These are phyloP conservation scores for Macrosiphum euphorbiae DNA, from an alignment of 2,888 invertebrate genomes.

Conservation along the genomic window DNA sequence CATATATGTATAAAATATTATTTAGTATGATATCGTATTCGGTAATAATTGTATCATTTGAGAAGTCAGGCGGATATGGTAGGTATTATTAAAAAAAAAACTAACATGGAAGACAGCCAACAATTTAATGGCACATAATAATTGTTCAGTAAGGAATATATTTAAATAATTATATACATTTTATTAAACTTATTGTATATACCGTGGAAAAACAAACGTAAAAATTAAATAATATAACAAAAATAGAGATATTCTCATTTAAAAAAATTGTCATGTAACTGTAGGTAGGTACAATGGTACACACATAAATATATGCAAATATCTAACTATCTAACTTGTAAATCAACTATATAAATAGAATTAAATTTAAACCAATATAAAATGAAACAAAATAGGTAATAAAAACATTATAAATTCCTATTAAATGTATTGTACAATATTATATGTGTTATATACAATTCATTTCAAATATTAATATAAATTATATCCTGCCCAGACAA, in stretches of 20 bases:
- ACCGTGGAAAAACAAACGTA: neutral
- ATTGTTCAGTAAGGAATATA: neutral
- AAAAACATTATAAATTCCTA: neutral
- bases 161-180: neutral
- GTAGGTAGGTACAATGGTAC: neutral
- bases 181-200: too few relatives aligned
- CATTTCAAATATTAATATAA: neutral
- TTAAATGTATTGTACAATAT: neutral
- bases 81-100: neutral
- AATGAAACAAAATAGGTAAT: neutral
- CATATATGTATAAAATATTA: neutral
- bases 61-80: neutral
- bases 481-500: neutral
- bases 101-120: neutral
- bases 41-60: neutral
- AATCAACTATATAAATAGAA: neutral
- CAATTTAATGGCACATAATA: neutral
- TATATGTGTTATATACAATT: neutral
- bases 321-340: neutral
- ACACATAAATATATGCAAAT: neutral
- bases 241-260: neutral
- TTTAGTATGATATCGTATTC: neutral
- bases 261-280: neutral
- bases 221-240: neutral
- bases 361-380: neutral